Evolutionary conservation across 2,797 vertebrate species (phyloP).

Genomic region (Staurois parvus): DNA sequence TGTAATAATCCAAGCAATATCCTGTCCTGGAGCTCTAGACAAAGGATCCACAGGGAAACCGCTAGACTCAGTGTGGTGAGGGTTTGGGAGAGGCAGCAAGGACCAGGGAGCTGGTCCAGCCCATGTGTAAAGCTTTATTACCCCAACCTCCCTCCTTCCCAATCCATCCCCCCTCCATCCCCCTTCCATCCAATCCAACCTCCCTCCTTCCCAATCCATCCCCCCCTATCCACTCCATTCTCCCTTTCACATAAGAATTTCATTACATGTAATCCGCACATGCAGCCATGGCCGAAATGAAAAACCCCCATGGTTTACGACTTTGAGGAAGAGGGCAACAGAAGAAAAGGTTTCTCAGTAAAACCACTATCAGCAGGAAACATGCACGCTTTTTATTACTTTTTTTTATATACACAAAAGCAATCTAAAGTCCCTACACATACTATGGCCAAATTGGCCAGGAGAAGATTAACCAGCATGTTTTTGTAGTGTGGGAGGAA

Average conservation of each 20-base stretch:
- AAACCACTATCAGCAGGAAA: slow-evolving; percentile 43
- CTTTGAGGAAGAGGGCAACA: neutral
- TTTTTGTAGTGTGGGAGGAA: too few species aligned
- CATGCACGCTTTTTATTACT: neutral
- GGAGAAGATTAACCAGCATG: too few species aligned
- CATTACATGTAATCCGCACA: slow-evolving; percentile 1
- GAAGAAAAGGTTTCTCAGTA: slow-evolving; percentile 21
- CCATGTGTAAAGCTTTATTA: slow-evolving; percentile 2
- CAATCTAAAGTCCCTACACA: too few species aligned
- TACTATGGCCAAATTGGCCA: too few species aligned
- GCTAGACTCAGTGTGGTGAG: neutral
- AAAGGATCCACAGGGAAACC: slow-evolving; percentile 19
- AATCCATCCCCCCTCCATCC: neutral
- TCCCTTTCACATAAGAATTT: slow-evolving; percentile 22
- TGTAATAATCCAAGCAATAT: neutral
- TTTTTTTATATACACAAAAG: neutral
- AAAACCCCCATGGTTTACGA: neutral
- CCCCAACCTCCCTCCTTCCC: neutral
- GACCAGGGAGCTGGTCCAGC: neutral
- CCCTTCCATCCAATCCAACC: neutral
- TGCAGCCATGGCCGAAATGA: neutral
- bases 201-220: neutral
- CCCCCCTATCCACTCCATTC: neutral
- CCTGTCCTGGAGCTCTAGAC: neutral
- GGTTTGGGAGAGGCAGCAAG: neutral